Evolutionary conservation across 2,797 vertebrate species (phyloP).

Genomic region (Cheirogaleus major): DNA sequence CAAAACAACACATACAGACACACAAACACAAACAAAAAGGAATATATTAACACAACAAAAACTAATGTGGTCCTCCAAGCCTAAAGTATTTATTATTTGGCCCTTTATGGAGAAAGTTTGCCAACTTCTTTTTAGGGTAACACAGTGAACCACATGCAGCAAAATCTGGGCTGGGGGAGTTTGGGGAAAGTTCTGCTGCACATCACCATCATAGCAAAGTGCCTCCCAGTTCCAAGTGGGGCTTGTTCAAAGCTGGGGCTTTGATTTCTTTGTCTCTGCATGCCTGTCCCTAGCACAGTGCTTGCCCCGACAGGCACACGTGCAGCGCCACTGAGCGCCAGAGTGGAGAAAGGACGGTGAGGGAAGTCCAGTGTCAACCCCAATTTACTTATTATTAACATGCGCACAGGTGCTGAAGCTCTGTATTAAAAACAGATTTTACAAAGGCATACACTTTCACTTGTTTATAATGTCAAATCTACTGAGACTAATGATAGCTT

Average conservation of each 20-base stretch:
- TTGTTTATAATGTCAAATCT: neutral
- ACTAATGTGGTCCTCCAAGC: neutral
- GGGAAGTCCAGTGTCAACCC: too few relatives aligned
- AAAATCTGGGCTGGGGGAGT: neutral
- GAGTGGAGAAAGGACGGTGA: accelerated
- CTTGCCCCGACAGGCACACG: accelerated
- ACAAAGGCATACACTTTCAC: neutral
- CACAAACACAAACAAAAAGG: neutral
- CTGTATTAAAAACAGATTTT: neutral
- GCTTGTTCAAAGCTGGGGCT: neutral
- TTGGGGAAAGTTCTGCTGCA: neutral
- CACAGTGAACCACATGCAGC: neutral
- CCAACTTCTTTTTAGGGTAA: neutral
- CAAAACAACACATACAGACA: neutral
- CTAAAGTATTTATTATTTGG: neutral
- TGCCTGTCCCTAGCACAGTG: accelerated
- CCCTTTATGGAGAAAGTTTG: neutral
- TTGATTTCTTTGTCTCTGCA: neutral
- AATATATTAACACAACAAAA: too few relatives aligned
- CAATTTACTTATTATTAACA: accelerated
- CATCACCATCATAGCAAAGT: neutral
- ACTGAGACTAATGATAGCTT: neutral
- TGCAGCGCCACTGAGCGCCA: accelerated
- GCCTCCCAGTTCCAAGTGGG: neutral
- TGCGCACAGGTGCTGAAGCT: accelerated